phyloP scores from a whole-genome alignment of 2,888 invertebrate genomes.

The Dendrolimus pini region DNA sequence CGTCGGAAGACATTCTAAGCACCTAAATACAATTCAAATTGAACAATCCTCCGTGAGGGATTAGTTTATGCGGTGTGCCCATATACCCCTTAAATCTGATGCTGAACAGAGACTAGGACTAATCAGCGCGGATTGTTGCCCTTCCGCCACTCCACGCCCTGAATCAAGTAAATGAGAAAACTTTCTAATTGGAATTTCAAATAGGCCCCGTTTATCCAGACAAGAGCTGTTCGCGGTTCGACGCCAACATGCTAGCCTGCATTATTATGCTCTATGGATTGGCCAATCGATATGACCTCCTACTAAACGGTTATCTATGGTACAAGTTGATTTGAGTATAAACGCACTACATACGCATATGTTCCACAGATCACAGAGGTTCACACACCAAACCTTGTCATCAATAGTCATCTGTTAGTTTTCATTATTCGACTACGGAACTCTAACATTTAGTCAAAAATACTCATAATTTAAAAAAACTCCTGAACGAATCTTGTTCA shows the following conservation, averaged over 20 bases:
- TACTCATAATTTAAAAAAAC: too few relatives aligned
- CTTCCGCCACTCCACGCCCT: conserved; percentile 66
- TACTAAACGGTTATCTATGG: neutral
- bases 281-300: conserved; percentile 38
- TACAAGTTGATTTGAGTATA: neutral
- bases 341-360: too few relatives aligned
- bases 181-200: conserved; percentile 76
- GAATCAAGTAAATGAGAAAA: conserved; percentile 76
- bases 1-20: conserved; percentile 24
- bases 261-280: conserved; percentile 45
- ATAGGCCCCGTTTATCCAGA: conserved; percentile 70
- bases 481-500: too few relatives aligned
- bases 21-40: conserved; percentile 50
- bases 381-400: too few relatives aligned
- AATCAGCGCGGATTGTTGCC: conserved; percentile 73
- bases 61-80: conserved; percentile 59
- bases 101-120: conserved; percentile 58
- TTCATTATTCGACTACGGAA: too few relatives aligned
- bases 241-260: conserved; percentile 44
- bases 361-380: too few relatives aligned
- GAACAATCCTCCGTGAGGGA: conserved; percentile 47
- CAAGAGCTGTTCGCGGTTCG: conserved; percentile 60
- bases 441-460: too few relatives aligned
- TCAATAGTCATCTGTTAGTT: too few relatives aligned
- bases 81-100: conserved; percentile 61